Evolutionary conservation across 2,113 vertebrate species (phyloP), one percentile per base, ranked within the genome.

Genomic region (Ellobius talpinus): DNA sequence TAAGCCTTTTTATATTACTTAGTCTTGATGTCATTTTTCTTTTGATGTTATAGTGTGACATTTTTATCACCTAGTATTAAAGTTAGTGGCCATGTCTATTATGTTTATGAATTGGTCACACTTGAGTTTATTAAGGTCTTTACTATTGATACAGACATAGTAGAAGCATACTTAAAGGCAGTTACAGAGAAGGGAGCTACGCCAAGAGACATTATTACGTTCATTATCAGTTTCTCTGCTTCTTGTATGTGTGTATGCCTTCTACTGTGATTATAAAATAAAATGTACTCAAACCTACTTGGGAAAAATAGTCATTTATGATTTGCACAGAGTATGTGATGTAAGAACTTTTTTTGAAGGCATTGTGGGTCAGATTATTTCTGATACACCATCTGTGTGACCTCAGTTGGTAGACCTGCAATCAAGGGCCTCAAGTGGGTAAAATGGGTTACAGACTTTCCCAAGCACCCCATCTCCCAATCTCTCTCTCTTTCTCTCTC

Each of bases 11-110:
- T 61, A n/a, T 61, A 55, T 79, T 73, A 91, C 7, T 89, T 85
- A 26, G 3, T 45, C 77, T 96, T 92, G 16, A 90, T 92, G 47
- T 47, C 12, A 87, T 91, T 73, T 77, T 1, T 9, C 58, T 72
- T 0, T 63, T 68, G 61, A 21, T 90, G 73, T 72, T 93, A 94
- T 39, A 92, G 13, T 13, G 72, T 93, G 68, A 50, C 39, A 93
- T 91, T 93, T 96, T 95, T 29, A 63, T 70, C 77, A 81, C 24
- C 7, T 1, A 33, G 7, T 85, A 19, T 93, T 94, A 87, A 65
- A 95, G 76, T 85, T 92, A 74, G 55, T 52, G 19, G 4, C 14
- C 4, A 73, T 81, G 61, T 76, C 29, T 50, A 13, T 19, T 90
- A 21, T n/a, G 17, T 86, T 81, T 70, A 3, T 72, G 33, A 33